Conservation (phyloP, 2,888 invertebrate species). For the Eupithecia vulgata region DNA sequence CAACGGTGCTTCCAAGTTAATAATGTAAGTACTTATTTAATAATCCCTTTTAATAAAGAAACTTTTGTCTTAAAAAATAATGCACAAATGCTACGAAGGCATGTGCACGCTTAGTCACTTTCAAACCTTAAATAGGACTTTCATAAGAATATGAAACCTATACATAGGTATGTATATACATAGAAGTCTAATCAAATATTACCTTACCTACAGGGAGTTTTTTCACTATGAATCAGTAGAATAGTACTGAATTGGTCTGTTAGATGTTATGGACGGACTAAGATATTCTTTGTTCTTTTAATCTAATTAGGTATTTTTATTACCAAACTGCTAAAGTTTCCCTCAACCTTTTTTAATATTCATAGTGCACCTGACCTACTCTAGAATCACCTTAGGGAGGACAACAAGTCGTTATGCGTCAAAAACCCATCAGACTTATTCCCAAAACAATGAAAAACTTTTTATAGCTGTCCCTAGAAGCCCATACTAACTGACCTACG, state of each 20-base stretch:
- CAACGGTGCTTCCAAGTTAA: not conserved
- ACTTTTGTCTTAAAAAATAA: not conserved
- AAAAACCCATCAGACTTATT: slow-evolving; percentile 40
- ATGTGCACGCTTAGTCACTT: too few relatives aligned
- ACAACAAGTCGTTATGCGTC: slow-evolving; percentile 41
- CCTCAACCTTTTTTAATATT: slow-evolving; percentile 5
- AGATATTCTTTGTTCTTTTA: not conserved
- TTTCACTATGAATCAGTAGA: not conserved
- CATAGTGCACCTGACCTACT: slow-evolving; percentile 27
- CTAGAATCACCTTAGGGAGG: slow-evolving; percentile 25
- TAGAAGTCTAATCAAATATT: not conserved
- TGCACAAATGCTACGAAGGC: not conserved
- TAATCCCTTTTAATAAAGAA: too few relatives aligned
- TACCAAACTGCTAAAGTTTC: not conserved
- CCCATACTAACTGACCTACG: not conserved
- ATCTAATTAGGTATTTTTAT: not conserved
- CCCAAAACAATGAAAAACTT: slow-evolving; percentile 45
- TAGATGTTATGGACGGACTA: not conserved
- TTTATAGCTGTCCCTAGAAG: slow-evolving; percentile 28
- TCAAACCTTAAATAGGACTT: too few relatives aligned
- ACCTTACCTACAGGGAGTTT: not conserved
- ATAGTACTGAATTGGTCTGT: not conserved
- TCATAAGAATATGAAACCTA: too few relatives aligned
- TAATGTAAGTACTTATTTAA: not conserved
- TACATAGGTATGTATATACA: too few relatives aligned